Conservation (phyloP, 2,797 vertebrate genomes). For the Chelon auratus region DNA sequence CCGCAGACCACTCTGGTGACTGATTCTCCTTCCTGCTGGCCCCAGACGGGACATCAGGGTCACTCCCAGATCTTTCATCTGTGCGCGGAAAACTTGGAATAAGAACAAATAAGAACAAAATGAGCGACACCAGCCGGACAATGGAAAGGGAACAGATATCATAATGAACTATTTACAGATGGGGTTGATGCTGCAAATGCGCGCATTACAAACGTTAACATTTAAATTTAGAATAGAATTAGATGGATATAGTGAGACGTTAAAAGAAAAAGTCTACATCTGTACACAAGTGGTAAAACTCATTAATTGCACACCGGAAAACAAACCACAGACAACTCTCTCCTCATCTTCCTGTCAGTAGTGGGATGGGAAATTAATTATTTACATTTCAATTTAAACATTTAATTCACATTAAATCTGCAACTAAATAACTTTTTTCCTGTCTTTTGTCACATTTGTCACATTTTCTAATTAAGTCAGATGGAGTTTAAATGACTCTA, state of each 20-base stretch:
- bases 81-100: constrained; percentile 12
- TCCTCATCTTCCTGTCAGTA: too few species aligned
- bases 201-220: neutral
- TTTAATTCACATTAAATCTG: too few species aligned
- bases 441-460: neutral
- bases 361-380: too few species aligned
- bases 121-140: too few species aligned
- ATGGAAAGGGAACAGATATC: neutral
- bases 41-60: neutral
- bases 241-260: too few species aligned
- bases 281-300: too few species aligned
- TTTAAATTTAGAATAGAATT: too few species aligned
- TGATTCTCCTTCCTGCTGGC: constrained; percentile 1
- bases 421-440: too few species aligned
- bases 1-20: constrained; percentile 35
- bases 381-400: too few species aligned
- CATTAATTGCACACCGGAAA: too few species aligned
- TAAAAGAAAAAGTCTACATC: too few species aligned
- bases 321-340: too few species aligned
- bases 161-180: neutral
- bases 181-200: neutral
- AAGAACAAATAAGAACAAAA: neutral
- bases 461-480: neutral
- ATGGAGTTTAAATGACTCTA: neutral
- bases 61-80: neutral